phyloP scores from a whole-genome alignment of 92 coral and sea anemone species.

The Pocillopora meandrina region DNA sequence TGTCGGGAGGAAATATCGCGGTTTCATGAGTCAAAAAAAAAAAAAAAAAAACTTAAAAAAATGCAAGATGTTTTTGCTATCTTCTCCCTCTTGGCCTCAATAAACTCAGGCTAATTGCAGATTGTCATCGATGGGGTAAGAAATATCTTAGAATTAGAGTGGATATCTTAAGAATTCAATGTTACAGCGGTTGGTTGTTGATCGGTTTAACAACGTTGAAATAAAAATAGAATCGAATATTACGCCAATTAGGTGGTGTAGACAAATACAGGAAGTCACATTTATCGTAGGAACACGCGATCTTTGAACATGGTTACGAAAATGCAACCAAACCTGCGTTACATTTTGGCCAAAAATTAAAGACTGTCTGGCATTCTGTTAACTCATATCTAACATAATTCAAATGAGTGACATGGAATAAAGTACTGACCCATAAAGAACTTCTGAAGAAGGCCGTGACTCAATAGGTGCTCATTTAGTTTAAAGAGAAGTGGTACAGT shows the following conservation, averaged over 20 bases:
- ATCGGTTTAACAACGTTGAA: not conserved
- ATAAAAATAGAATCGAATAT: not conserved
- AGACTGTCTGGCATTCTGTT: not conserved
- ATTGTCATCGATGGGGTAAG: too few relatives aligned
- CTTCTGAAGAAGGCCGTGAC: not conserved
- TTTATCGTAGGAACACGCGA: conserved; percentile 14
- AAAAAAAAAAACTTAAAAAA: not conserved
- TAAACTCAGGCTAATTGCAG: too few relatives aligned
- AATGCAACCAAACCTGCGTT: not conserved
- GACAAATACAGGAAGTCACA: conserved; percentile 2
- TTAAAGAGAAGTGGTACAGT: not conserved
- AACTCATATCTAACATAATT: not conserved
- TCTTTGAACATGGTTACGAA: conserved; percentile 3
- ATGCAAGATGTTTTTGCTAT: conserved; percentile 9
- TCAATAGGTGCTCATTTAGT: not conserved
- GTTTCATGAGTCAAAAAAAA: not conserved
- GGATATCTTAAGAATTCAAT: too few relatives aligned
- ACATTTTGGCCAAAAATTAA: not conserved
- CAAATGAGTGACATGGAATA: not conserved
- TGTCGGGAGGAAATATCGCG: not conserved
- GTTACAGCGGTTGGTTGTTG: too few relatives aligned
- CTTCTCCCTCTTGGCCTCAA: not conserved
- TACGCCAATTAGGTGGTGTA: not conserved
- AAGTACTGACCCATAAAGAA: not conserved
- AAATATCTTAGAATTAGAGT: too few relatives aligned